Percentiles rank a stretch among this genome's conserved stretches.
Evolutionary conservation across 2,797 vertebrate species (phyloP).

Genomic region (Salarias fasciatus): DNA sequence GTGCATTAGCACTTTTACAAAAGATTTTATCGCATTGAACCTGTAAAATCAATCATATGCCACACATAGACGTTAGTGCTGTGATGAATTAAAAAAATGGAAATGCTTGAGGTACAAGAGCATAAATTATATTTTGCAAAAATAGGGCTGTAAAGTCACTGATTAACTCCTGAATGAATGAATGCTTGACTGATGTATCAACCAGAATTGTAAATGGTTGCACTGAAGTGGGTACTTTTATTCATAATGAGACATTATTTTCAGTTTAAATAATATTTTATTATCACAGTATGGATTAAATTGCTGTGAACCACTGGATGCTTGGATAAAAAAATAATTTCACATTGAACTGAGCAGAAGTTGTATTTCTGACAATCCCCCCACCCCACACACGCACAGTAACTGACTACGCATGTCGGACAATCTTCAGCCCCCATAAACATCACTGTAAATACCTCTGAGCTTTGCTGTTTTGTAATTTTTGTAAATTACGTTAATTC

Average conservation of each 20-base stretch:
- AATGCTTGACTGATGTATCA: not conserved
- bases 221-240: constrained; percentile 5
- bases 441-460: no score
- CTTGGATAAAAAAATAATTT: constrained; percentile 6
- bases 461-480: no score
- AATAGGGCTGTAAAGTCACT: constrained; percentile 6
- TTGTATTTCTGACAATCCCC: constrained; percentile 1
- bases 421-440: no score
- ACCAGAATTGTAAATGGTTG: constrained; percentile 6
- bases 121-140: constrained; percentile 20
- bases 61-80: not conserved
- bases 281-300: constrained; percentile 12
- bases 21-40: constrained; percentile 11
- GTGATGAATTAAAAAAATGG: constrained; percentile 19
- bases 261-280: constrained; percentile 17
- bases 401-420: no score
- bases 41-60: constrained; percentile 5
- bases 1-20: not conserved
- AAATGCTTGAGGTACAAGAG: constrained; percentile 1
- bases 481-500: no score
- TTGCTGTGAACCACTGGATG: not conserved
- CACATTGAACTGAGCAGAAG: not conserved
- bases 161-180: constrained; percentile 3
- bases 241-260: constrained; percentile 16
- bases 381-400: no score